phyloP scores from a whole-genome alignment of 2,888 invertebrate species.

The Tachina grossa region DNA sequence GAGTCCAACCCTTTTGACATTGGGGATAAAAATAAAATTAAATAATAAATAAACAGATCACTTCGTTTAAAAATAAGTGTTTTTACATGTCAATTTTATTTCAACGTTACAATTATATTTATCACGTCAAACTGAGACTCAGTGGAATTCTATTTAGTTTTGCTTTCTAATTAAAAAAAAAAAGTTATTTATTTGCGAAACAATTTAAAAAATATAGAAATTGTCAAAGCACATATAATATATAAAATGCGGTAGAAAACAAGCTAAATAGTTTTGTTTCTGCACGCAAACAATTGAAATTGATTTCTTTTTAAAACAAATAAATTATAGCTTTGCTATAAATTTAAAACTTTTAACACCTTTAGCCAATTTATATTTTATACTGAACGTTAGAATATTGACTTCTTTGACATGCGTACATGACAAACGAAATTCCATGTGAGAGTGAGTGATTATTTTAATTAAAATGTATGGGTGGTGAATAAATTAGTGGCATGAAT shows the following conservation, averaged over 20 bases:
- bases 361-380: background rate
- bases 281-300: conserved; percentile 51
- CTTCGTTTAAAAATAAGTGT: conserved; percentile 13
- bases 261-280: background rate
- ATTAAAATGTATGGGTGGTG: background rate
- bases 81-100: conserved; percentile 43
- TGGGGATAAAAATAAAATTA: background rate
- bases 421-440: background rate
- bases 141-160: background rate
- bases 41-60: background rate
- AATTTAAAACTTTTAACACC: conserved; percentile 33
- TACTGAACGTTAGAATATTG: conserved; percentile 32
- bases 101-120: conserved; percentile 39
- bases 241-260: background rate
- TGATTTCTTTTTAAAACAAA: background rate
- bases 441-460: background rate
- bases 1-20: conserved; percentile 41
- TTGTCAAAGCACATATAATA: conserved; percentile 15
- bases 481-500: too few relatives aligned
- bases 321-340: conserved; percentile 9
- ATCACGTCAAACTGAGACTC: too few relatives aligned
- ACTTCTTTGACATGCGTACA: conserved; percentile 38
- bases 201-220: conserved; percentile 2
- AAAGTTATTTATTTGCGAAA: background rate
- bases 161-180: background rate